These are phyloP conservation scores for Prorops nasuta DNA, from an alignment of 1,140 invertebrate species.

Conservation along the genomic window DNA sequence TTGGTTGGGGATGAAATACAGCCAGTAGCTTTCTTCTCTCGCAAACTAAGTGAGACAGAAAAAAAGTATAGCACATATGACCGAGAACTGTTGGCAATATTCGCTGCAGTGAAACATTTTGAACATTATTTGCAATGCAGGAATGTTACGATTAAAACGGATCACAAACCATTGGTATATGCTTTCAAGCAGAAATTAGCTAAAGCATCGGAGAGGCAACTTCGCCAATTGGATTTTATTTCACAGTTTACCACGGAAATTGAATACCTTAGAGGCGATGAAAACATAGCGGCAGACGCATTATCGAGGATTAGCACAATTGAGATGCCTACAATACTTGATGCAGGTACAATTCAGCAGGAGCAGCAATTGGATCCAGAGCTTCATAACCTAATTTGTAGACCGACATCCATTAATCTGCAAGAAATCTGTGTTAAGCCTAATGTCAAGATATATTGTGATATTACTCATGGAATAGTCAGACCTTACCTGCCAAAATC, in stretches of 20 bases:
- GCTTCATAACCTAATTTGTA: background rate
- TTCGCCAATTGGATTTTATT: slow-evolving; percentile 25
- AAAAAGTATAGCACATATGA: background rate
- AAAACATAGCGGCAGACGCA: slow-evolving; percentile 33
- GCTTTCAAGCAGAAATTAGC: slow-evolving; percentile 21
- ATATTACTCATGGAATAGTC: background rate
- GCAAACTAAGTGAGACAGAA: slow-evolving; percentile 20
- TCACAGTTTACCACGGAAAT: too few relatives aligned
- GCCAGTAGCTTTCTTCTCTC: slow-evolving; percentile 21
- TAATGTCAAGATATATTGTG: background rate
- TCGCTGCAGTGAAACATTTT: slow-evolving; percentile 6
- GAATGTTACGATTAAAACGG: slow-evolving; percentile 40
- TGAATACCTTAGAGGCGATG: slow-evolving; percentile 23
- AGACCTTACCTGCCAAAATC: background rate
- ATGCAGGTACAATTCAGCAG: slow-evolving; percentile 11
- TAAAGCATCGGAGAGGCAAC: slow-evolving; percentile 14
- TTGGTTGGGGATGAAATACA: slow-evolving; percentile 2
- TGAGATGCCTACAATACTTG: slow-evolving; percentile 4
- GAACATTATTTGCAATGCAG: slow-evolving; percentile 3
- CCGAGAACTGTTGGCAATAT: slow-evolving; percentile 35
- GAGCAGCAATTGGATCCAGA: slow-evolving; percentile 17
- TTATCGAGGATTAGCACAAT: slow-evolving; percentile 20
- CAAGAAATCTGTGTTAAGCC: background rate
- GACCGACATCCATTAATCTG: background rate
- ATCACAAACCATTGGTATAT: slow-evolving; percentile 25